phyloP scores from a whole-genome alignment of 2,797 vertebrate species.

The Thunnus albacares region DNA sequence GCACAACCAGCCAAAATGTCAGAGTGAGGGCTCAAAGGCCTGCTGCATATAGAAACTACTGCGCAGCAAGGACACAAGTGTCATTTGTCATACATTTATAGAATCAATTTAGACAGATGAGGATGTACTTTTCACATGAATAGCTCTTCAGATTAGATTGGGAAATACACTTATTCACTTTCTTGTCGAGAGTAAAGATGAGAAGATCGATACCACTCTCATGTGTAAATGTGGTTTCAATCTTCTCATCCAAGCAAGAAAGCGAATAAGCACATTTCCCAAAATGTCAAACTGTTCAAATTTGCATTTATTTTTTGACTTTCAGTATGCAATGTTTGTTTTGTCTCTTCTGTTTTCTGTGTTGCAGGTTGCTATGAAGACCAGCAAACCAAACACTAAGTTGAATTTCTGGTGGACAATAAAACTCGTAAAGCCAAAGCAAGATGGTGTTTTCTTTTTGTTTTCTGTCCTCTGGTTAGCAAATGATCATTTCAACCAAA shows the following conservation, averaged over 20 bases:
- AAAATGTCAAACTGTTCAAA: not conserved
- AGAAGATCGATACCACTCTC: not conserved
- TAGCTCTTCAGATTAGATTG: slow-evolving; percentile 9
- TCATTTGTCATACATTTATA: slow-evolving; percentile 60
- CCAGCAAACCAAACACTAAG: slow-evolving; percentile 12
- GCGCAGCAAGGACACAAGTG: slow-evolving; percentile 67
- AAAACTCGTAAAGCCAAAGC: slow-evolving; percentile 2
- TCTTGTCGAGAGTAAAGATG: not conserved
- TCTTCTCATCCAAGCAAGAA: not conserved
- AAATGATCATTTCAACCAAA: slow-evolving; percentile 8
- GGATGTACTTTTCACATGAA: slow-evolving; percentile 29
- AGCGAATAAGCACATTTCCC: not conserved
- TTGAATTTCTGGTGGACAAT: slow-evolving; percentile 34
- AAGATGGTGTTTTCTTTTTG: not conserved
- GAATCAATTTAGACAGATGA: slow-evolving; percentile 45
- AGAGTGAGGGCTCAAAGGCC: slow-evolving; percentile 53
- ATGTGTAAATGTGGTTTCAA: not conserved
- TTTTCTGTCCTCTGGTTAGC: not conserved
- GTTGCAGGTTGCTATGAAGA: slow-evolving; percentile 54
- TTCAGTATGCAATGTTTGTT: not conserved
- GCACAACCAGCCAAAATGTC: slow-evolving; percentile 66
- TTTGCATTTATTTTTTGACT: not conserved
- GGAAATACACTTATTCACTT: slow-evolving; percentile 4
- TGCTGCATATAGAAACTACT: slow-evolving; percentile 43
- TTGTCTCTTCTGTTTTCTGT: slow-evolving; percentile 11